Evolutionary conservation across 1,140 invertebrate species (phyloP), one percentile per base, ranked within the genome.

Genomic region (Caenorhabditis tropicalis): DNA sequence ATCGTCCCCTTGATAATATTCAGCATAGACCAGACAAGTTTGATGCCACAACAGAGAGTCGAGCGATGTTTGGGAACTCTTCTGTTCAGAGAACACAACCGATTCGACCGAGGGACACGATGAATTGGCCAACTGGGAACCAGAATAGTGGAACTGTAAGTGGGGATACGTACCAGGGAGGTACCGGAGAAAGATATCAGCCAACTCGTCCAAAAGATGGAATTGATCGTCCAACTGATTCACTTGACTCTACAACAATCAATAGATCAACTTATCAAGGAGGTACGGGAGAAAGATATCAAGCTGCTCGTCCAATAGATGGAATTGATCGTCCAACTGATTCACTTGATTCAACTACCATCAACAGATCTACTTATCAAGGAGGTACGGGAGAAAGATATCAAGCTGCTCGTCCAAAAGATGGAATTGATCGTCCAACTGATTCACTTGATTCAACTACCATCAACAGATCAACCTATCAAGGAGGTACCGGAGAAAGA

Each of bases 191-290:
- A 2, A 46, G 65, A 46, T 74, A 43, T 46, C 12, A 12, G 9
- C 36, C 65, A n/a, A 0, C 65, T 16, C 43, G 65, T 43, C 65
- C 65, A 5, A 74, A 74, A 6, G 65, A 74, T 74, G 4, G 2
- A 7, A 74, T 74, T 74, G 65, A 74, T 74, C 65, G 65, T 43
- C 65, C 65, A 24, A 74, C 65, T 74, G 65, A 74, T 46, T 43
- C 36, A 6, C 36, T 74, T 0, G 65, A 74, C 12, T 74, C 65
- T 16, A 39, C 33, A 12, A 74, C 65, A 9, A 74, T 74, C 65
- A 74, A 74, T 24, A 12, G 65, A 24, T 74, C 65, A 1, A 74
- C 65, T 16, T 74, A 74, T 74, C 65, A 74, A 43, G 65, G 65
- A 24, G 65, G 65, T 27, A 74, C 65, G 21, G 65, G 65, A 7